Evolutionary conservation across 2,113 vertebrate species (phyloP), one percentile per base, ranked within the genome.

Genomic region (Ranitomeya imitator): DNA sequence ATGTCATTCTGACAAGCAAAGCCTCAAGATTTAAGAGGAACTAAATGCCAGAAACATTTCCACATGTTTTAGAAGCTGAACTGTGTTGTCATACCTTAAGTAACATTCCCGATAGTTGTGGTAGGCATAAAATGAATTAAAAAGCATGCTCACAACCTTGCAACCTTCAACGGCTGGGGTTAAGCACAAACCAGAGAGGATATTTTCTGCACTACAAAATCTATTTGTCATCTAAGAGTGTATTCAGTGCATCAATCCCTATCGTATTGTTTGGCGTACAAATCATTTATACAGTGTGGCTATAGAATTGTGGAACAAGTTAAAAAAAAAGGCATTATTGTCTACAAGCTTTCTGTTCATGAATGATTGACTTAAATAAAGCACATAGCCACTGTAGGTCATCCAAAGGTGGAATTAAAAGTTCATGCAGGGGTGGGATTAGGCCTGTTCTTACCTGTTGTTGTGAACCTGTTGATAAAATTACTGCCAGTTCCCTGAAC

Each of bases 41-140:
- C 31, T 45, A 76, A 51, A 76, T 51, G 73, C 6, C 37, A 76
- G 37, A 76, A 76, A 76, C 52, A 76, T 76, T 76, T 76, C 52
- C 37, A 76, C 45, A 52, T 76, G 7, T 76, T 52, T 52, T 52
- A 21, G 73, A 21, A 76, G 73, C 26, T 21, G 9, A 52, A 12
- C 45, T 21, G 37, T 74, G 73, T 13, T 51, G 73, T 76, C 45
- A 76, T 76, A 52, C 45, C 73, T 74, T 74, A 74, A 45, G 5
- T 21, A 76, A 52, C 37, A 76, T 52, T 52, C 8, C 16, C 10
- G 37, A 19, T 31, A 74, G 71, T 74, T 74, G 71, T 74, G 31
- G 37, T 52, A 76, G 37, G 18, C 45, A 52, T 8, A 76, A 76
- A 76, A 52, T 21, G 16, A 76, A 52, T 51, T 16, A 76, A 37